Evolutionary conservation across 1,140 invertebrate species (phyloP).

Genomic region (Nasonia longicornis): DNA sequence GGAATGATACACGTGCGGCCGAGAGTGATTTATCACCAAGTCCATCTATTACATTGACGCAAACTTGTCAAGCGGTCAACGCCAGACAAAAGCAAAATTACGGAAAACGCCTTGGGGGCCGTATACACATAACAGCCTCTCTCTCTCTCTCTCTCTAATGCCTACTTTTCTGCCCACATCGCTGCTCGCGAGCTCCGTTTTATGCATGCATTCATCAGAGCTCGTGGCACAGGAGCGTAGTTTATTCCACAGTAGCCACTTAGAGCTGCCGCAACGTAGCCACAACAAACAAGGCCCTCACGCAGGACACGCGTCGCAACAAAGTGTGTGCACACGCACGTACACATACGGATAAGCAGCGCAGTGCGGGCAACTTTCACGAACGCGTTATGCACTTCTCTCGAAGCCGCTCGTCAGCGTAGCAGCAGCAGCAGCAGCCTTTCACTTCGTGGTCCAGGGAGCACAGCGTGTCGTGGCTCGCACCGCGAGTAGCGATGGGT

Average conservation of each 20-base stretch:
- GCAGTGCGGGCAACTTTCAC: constrained; percentile 3
- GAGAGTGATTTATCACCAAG: neutral
- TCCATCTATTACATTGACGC: neutral
- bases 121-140: neutral
- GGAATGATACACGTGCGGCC: no score
- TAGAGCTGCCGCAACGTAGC: neutral
- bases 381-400: constrained; percentile 37
- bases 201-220: neutral
- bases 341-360: neutral
- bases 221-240: neutral
- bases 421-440: constrained; percentile 51
- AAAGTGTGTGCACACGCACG: neutral
- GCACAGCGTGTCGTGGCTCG: constrained; percentile 58
- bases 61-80: neutral
- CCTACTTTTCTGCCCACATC: neutral
- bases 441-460: constrained; percentile 69
- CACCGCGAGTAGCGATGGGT: constrained; percentile 56
- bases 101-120: neutral
- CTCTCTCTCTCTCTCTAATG: neutral
- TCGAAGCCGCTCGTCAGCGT: constrained; percentile 13
- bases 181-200: neutral
- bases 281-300: neutral
- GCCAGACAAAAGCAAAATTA: neutral
- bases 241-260: neutral
- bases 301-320: constrained; percentile 1